Conservation (phyloP, 2,113 vertebrate genomes). For the Pithys albifrons region DNA sequence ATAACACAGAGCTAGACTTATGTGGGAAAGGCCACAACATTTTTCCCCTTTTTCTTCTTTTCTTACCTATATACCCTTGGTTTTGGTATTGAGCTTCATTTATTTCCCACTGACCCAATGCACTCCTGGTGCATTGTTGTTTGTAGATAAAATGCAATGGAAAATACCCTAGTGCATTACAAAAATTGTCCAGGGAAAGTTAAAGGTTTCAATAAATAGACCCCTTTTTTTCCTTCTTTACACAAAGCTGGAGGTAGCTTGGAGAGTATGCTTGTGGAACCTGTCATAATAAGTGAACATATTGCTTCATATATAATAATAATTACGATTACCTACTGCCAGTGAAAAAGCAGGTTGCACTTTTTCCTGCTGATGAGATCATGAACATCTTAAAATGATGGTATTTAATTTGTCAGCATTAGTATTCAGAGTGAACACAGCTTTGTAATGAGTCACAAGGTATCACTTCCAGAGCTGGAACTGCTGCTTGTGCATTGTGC, state of each 20-base stretch:
- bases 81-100: neutral
- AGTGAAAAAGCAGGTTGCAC: neutral
- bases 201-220: neutral
- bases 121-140: neutral
- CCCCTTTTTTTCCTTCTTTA: neutral
- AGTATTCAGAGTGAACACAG: neutral
- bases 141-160: neutral
- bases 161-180: neutral
- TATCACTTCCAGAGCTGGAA: neutral
- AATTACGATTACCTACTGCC: neutral
- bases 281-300: neutral
- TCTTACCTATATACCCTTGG: neutral
- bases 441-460: neutral
- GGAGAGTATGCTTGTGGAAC: neutral
- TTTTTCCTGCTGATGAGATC: neutral
- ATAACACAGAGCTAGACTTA: neutral
- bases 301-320: neutral
- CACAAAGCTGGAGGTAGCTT: neutral
- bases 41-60: neutral
- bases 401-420: neutral
- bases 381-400: neutral
- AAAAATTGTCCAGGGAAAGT: neutral
- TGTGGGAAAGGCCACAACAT: fast-evolving
- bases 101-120: neutral
- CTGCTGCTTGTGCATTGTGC: neutral